phyloP scores from a whole-genome alignment of 2,797 vertebrate genomes.

The Moxostoma hubbsi region DNA sequence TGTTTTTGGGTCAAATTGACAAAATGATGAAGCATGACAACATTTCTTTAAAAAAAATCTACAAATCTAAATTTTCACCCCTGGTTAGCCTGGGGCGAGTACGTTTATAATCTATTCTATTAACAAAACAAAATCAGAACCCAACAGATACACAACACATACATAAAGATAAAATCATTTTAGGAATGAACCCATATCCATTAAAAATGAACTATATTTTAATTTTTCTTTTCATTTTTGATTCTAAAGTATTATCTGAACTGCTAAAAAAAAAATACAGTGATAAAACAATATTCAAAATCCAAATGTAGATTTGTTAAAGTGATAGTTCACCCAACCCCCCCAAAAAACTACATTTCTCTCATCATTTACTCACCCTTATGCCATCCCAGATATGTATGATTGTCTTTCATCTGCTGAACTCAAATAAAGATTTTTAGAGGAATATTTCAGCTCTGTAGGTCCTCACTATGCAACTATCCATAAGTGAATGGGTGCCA shows the following conservation, averaged over 20 bases:
- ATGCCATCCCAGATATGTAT: too few relatives aligned
- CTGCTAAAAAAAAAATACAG: neutral
- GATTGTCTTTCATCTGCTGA: too few relatives aligned
- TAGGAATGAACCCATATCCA: conserved; percentile 16
- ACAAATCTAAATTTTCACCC: neutral
- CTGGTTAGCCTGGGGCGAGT: neutral
- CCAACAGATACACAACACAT: neutral
- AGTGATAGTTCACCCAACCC: too few relatives aligned
- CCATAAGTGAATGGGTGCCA: too few relatives aligned
- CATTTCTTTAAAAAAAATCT: neutral
- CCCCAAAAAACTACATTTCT: too few relatives aligned
- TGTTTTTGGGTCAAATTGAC: too few relatives aligned
- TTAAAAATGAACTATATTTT: conserved; percentile 4
- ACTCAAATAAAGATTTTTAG: too few relatives aligned
- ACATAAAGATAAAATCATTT: conserved; percentile 8
- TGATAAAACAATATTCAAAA: conserved; percentile 15
- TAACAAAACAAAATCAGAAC: conserved; percentile 13
- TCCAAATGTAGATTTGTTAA: neutral
- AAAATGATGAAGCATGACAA: too few relatives aligned
- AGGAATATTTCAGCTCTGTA: too few relatives aligned
- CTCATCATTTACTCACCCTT: too few relatives aligned
- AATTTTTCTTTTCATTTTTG: neutral
- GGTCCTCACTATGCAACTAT: too few relatives aligned
- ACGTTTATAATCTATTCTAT: conserved; percentile 7
- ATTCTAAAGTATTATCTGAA: conserved; percentile 19